Percentiles rank a stretch among this genome's conserved stretches.
Evolutionary conservation across 1,140 invertebrate genomes (phyloP).

Genomic region (Drosophila leontia): DNA sequence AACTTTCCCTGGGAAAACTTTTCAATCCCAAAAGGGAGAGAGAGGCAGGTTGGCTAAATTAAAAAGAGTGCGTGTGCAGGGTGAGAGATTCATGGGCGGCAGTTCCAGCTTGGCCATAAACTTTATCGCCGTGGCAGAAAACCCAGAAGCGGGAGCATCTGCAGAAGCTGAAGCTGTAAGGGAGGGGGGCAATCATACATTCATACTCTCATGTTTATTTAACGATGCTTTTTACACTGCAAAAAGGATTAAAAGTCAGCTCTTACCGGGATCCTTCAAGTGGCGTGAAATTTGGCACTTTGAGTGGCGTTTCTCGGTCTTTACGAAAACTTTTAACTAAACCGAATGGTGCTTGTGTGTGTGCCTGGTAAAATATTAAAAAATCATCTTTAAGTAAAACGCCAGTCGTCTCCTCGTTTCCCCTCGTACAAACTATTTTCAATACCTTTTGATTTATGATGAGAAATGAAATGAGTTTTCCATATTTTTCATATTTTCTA

Average conservation of each 20-base stretch:
- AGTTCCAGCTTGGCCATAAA: constrained; percentile 59
- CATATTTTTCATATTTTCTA: constrained; percentile 16
- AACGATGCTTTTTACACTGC: constrained; percentile 81
- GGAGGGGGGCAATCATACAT: constrained; percentile 58
- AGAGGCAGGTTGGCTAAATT: constrained; percentile 52
- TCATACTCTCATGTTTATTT: constrained; percentile 82
- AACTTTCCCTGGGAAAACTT: constrained; percentile 26
- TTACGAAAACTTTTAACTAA: constrained; percentile 76
- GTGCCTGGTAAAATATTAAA: constrained; percentile 39
- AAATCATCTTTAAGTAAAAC: constrained; percentile 17
- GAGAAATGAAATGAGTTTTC: background rate
- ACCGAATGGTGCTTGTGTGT: constrained; percentile 46
- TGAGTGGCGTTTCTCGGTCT: constrained; percentile 57
- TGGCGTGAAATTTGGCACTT: constrained; percentile 78
- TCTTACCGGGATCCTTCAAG: constrained; percentile 47
- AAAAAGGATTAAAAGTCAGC: constrained; percentile 73
- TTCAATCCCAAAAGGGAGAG: constrained; percentile 21
- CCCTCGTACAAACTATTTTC: constrained; percentile 13
- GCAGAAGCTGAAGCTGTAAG: background rate
- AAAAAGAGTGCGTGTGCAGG: constrained; percentile 37
- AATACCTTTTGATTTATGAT: constrained; percentile 22
- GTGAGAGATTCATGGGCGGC: constrained; percentile 30
- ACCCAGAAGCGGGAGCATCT: constrained; percentile 15
- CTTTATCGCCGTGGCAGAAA: constrained; percentile 53
- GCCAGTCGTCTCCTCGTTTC: background rate